phyloP scores from a whole-genome alignment of 2,797 vertebrate genomes.

The Tokudaia muenninki region DNA sequence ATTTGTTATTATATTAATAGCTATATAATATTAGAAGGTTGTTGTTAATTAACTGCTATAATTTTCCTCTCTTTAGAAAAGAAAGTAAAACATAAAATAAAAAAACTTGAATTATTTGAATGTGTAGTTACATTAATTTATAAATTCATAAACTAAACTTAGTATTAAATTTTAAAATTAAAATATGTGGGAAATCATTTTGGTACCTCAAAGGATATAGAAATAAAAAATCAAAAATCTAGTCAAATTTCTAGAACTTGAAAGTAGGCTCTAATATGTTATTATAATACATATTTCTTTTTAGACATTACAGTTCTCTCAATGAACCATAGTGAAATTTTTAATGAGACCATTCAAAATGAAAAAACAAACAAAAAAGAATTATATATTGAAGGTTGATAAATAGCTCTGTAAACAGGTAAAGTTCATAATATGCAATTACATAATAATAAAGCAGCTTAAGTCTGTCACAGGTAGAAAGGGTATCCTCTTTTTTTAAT shows the following conservation, averaged over 20 bases:
- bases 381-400: neutral
- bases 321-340: neutral
- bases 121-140: conserved; percentile 30
- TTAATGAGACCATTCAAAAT: neutral
- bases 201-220: conserved; percentile 39
- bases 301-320: conserved; percentile 14
- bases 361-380: neutral
- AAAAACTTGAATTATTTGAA: conserved; percentile 37
- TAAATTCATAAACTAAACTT: conserved; percentile 11
- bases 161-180: conserved; percentile 28
- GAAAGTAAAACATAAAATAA: neutral
- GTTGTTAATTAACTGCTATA: conserved; percentile 17
- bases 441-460: neutral
- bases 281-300: neutral
- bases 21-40: neutral
- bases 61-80: neutral
- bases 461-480: neutral
- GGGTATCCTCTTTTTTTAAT: no score
- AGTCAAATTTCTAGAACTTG: neutral
- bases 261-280: conserved; percentile 5
- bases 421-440: neutral
- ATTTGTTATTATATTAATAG: conserved; percentile 9
- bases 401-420: neutral
- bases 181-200: conserved; percentile 29
- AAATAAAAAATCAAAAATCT: conserved; percentile 52